phyloP scores from a whole-genome alignment of 1,140 invertebrate species.

The Drosophila setifemur region DNA sequence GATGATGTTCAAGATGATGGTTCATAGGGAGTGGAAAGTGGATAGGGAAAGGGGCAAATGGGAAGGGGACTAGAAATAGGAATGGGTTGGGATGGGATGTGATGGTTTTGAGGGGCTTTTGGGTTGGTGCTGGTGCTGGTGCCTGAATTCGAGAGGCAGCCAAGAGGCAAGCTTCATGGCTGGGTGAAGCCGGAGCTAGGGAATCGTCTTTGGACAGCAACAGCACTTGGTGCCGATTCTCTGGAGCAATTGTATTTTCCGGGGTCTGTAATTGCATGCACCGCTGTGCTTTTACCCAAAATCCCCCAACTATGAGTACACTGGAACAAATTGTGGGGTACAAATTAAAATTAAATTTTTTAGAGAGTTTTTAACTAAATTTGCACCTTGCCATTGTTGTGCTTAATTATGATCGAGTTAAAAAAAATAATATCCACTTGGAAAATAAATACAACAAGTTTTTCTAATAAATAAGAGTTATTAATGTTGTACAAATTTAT shows the following conservation, averaged over 20 bases:
- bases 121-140: too few species aligned
- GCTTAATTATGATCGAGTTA: too few species aligned
- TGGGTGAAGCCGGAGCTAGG: conserved; percentile 40
- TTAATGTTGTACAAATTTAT: too few species aligned
- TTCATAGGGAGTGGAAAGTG: conserved; percentile 7
- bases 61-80: background rate
- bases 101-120: too few species aligned
- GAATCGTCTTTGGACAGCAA: conserved; percentile 23
- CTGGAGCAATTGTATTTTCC: conserved; percentile 70
- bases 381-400: too few species aligned
- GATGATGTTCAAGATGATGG: conserved; percentile 15
- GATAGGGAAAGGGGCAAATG: background rate
- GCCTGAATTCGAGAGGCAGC: conserved; percentile 55
- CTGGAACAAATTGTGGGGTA: background rate
- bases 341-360: background rate
- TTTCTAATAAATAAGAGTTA: too few species aligned
- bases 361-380: too few species aligned
- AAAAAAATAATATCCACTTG: too few species aligned
- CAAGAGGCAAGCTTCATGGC: conserved; percentile 73
- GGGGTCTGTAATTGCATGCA: conserved; percentile 73
- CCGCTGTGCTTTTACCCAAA: conserved; percentile 44
- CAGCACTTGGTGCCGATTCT: conserved; percentile 51
- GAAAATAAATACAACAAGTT: too few species aligned
- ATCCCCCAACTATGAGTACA: conserved; percentile 3
- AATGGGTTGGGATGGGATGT: conserved; percentile 7